Evolutionary conservation across 2,888 invertebrate species (phyloP), one percentile per base, ranked within the genome.

Genomic region (Phania funesta): DNA sequence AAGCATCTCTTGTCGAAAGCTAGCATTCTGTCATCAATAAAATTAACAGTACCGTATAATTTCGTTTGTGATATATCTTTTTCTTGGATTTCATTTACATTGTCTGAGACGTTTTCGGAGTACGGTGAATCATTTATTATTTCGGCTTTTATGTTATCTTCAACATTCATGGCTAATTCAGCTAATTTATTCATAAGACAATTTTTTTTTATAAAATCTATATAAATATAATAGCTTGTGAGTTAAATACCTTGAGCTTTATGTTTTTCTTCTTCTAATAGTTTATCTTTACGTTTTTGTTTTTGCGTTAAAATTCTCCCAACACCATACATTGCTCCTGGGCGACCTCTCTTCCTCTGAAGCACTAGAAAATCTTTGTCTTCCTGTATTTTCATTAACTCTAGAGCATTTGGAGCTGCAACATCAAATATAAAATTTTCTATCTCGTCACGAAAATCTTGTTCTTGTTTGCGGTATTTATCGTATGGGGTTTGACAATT

Each of bases 191-290:
- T 54, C 54, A 54, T 54, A 54, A 54, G 54, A 54, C 29, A 54
- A 29, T 54, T 54, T 16, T 29, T 54, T 54, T 54, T 29, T n/a
- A n/a, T 38, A 44, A 44, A 64, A 64, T 64, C 32, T 24, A 26
- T 29, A 44, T 46, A 48, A 65, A 65, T 65, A 29, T 46, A 65
- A 65, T 35, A 35, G 32, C 41, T 60, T 41, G 41, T 41, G 44
- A 60, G 26, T 50, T 65, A 48, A 65, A 38, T 65, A 65, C 65
- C 50, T 50, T 48, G 50, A 50, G 50, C 65, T 50, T 65, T 65
- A 50, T 65, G 50, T 38, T 65, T 65, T 65, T 48, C 48, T 48
- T 65, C 62, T 62, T 62, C 44, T 22, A 62, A 62, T 62, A 24
- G 62, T 41, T 62, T 62, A 24, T 38, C 38, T 60, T 60, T 60